These are phyloP conservation scores for Elephas maximus DNA, from an alignment of 2,113 vertebrate genomes.

Conservation along the genomic window DNA sequence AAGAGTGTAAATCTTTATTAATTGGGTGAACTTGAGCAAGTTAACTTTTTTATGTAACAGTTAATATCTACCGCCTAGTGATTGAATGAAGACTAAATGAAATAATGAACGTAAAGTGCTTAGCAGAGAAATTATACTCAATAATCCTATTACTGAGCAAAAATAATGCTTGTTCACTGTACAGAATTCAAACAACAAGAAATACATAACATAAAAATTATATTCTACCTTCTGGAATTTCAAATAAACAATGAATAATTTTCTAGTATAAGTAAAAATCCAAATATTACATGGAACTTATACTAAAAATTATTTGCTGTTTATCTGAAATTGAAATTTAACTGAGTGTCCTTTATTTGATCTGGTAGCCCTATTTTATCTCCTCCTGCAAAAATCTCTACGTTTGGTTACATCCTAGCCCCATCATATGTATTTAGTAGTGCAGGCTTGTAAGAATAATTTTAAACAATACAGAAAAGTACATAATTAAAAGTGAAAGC, in stretches of 20 bases:
- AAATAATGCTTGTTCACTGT: neutral
- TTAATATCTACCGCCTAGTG: neutral
- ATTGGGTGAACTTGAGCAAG: neutral
- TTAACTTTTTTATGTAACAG: neutral
- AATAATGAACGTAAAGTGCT: neutral
- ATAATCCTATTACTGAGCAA: neutral
- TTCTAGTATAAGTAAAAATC: neutral
- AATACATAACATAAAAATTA: neutral
- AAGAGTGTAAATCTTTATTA: neutral
- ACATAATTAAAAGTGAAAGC: neutral
- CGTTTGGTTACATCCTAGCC: neutral
- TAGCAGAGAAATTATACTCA: conserved; percentile 1
- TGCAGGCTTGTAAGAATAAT: neutral
- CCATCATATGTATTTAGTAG: neutral
- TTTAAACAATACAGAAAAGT: neutral
- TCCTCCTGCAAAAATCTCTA: neutral
- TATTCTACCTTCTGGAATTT: neutral
- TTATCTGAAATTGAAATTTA: conserved; percentile 2
- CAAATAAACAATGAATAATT: neutral
- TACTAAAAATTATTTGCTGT: neutral
- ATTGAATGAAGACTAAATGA: neutral
- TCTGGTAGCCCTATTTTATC: neutral
- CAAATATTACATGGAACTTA: neutral
- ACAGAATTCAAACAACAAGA: neutral
- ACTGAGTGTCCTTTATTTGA: neutral